Conservation (phyloP, 35 echinoderm and acorn worm species). For the Stichopus chloronotus region DNA sequence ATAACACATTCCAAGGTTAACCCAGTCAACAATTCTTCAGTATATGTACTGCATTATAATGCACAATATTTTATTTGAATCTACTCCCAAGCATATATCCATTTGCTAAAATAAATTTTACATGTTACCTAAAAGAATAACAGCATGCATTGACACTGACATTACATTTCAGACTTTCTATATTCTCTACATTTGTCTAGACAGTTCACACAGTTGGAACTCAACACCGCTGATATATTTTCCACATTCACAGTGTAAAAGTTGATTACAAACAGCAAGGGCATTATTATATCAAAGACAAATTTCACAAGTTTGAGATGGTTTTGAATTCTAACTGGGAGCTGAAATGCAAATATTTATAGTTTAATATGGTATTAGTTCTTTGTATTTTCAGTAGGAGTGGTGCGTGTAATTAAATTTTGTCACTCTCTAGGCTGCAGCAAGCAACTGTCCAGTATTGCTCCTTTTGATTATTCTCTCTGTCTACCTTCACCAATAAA, state of each 20-base stretch:
- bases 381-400: neutral
- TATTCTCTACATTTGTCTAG: too few relatives aligned
- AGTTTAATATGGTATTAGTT: neutral
- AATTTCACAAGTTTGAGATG: neutral
- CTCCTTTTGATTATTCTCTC: neutral
- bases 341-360: neutral
- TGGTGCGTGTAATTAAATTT: slow-evolving; percentile 1
- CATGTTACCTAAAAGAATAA: too few relatives aligned
- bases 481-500: neutral
- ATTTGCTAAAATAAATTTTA: too few relatives aligned
- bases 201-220: neutral
- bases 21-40: too few relatives aligned
- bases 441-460: neutral
- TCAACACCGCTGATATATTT: neutral
- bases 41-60: too few relatives aligned
- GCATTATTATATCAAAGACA: neutral
- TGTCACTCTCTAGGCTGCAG: neutral
- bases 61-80: too few relatives aligned
- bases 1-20: too few relatives aligned
- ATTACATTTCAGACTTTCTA: too few relatives aligned
- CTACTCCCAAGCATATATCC: too few relatives aligned
- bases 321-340: neutral
- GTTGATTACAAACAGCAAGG: neutral
- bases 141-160: too few relatives aligned
- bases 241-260: neutral